Base-by-base conservation (phyloP, 1,140 invertebrate species). In the Papilio polytes region DNA sequence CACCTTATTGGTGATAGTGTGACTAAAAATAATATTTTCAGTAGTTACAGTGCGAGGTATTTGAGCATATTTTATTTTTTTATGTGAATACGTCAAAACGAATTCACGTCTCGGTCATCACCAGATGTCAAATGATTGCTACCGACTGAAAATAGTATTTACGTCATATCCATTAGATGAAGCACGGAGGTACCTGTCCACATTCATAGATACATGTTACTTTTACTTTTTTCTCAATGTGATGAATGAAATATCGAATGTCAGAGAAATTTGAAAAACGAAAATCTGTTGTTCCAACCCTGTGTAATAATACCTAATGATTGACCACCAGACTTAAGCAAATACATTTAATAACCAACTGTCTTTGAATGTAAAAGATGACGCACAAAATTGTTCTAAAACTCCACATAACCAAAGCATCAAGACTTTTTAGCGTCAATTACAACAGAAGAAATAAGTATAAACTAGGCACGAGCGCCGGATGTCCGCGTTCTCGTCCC, bases 91-190 rank as follows among this genome's bases (percentile, higher is more conserved):
- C 26, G 13, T 70, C 26, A 15, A 70, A 70, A 31, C 10, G 3
- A 31, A 70, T 36, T 70, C 26, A 31, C 59, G 12, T 26, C 3
- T 26, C 59, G 8, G 22, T 66, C 59, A 66, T 66, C 63, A 70
- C 26, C 63, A 70, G 26, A 70, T 70, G 63, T 70, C 63, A 70
- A 31, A 70, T 59, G 1, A 31, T 66, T 66, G 59, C 63, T 26
- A 4, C 63, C 22, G 63, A 15, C 13, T 70, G 26, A 26, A 63
- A 70, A 70, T 70, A 70, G 63, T 70, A 31, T 70, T 70, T 36
- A 70, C 13, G 63, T 70, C 18, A 70, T 15, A 6, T 36, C 63
- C 12, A 26, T 63, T 63, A 36, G 13, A 31, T 31, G 26, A 31
- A 70, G 20, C 20, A 22, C 4, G 9, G 20, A 66, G 9, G 10